Evolutionary conservation across 2,113 vertebrate species (phyloP).

Genomic region (Noctilio leporinus): DNA sequence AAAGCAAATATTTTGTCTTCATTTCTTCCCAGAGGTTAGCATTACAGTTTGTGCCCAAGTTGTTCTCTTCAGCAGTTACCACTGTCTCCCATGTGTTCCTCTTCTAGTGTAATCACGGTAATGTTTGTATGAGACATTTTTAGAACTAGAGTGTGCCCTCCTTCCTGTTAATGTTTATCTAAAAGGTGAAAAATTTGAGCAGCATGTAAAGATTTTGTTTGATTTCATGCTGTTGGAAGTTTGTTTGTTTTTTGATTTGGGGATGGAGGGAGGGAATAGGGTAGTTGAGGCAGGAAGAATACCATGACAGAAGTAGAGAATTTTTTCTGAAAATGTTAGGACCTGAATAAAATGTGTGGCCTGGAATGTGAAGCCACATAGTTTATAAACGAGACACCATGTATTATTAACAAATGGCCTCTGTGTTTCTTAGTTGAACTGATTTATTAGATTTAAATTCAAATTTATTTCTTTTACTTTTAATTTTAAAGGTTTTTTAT

Average conservation of each 20-base stretch:
- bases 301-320: background rate
- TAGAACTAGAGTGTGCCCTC: background rate
- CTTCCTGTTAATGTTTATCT: constrained; percentile 21
- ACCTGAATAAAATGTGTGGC: background rate
- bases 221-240: background rate
- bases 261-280: background rate
- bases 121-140: background rate
- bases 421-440: background rate
- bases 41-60: background rate
- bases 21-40: constrained; percentile 22
- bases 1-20: constrained; percentile 29
- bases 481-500: no score
- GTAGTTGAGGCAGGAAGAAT: background rate
- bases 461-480: background rate
- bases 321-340: background rate
- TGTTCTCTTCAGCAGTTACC: constrained; percentile 6
- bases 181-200: background rate
- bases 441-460: background rate
- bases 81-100: background rate
- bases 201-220: background rate
- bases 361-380: background rate
- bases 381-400: background rate
- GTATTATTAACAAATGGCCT: background rate
- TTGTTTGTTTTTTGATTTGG: background rate
- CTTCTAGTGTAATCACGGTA: background rate